phyloP scores from a whole-genome alignment of 2,113 vertebrate species.

The Spea bombifrons region DNA sequence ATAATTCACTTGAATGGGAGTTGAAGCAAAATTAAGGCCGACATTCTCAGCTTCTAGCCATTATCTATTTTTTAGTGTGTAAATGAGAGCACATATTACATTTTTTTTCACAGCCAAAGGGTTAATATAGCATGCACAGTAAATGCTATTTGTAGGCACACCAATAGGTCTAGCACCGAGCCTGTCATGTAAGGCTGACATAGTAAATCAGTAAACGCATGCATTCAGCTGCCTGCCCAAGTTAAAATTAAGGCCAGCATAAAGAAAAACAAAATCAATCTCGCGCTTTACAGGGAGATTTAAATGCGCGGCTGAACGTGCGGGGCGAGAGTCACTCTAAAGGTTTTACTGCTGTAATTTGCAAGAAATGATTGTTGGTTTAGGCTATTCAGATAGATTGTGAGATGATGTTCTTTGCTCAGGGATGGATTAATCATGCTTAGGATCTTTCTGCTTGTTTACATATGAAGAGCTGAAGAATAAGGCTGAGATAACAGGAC shows the following conservation, averaged over 20 bases:
- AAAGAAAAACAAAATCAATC: conserved; percentile 54
- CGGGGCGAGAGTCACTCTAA: conserved; percentile 29
- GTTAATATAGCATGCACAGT: background rate
- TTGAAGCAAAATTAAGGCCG: too few species aligned
- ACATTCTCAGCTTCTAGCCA: too few species aligned
- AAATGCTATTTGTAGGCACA: background rate
- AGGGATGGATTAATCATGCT: conserved; percentile 30
- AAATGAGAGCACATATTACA: background rate
- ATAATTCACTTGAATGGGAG: too few species aligned
- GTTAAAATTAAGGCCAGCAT: conserved; percentile 53
- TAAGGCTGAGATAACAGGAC: background rate
- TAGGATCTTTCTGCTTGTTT: conserved; percentile 27
- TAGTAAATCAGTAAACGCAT: conserved; percentile 49
- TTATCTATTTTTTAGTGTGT: too few species aligned
- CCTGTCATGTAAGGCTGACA: background rate
- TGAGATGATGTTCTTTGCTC: conserved; percentile 32
- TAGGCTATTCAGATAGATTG: conserved; percentile 29
- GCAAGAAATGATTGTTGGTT: conserved; percentile 46
- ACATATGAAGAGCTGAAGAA: conserved; percentile 30
- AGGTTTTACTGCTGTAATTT: conserved; percentile 44
- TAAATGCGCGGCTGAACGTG: conserved; percentile 29
- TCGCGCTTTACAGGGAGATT: conserved; percentile 55
- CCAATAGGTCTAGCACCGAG: conserved; percentile 8
- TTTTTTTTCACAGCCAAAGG: background rate
- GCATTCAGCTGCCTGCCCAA: conserved; percentile 53